Evolutionary conservation across 1,140 invertebrate genomes (phyloP), one percentile per base, ranked within the genome.

Genomic region (Drosophila nebulosa): DNA sequence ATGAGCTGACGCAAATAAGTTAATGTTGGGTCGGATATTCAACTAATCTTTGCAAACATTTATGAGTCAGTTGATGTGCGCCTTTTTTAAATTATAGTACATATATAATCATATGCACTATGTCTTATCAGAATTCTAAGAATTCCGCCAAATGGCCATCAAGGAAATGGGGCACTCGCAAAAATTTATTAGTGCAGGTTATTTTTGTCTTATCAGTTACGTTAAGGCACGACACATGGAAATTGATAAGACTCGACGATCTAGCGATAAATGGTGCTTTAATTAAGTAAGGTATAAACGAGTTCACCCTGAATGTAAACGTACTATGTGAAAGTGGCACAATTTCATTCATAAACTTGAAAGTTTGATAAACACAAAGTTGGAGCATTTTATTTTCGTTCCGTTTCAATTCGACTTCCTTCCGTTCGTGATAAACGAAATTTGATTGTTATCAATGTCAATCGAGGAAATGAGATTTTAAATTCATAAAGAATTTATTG

Each of bases 121-220:
- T 46, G 39, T 57, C 72, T 79, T 84, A 84, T 86, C 81, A 58
- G 63, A 80, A 9, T 84, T 85, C 80, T 36, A n/a, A 63, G 80
- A 86, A 84, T 58, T n/a, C 30, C 6, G n/a, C 30, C n/a, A 61
- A 65, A 55, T 14, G 52, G 16, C 52, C 39, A 61, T 63, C 24
- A 64, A 52, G 63, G 39, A 65, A 26, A 65, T 70, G 53, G 56
- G 58, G 59, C 46, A 61, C 73, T 80, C 21, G 63, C 73, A 36
- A 42, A 74, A 85, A 77, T 80, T 64, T 84, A 86, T 86, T 86
- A 70, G 80, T 68, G 78, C 69, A 85, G 81, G 78, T 86, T 84
- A 85, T 85, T 79, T 80, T 85, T 53, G 42, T 57, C 42, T 32
- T 81, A 81, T 81, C 73, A 61, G 62, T 21, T 24, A n/a, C n/a